Percentiles rank a stretch among this genome's conserved stretches.
Conservation (phyloP, 2,113 vertebrate species). For the Pleuronectes platessa region DNA sequence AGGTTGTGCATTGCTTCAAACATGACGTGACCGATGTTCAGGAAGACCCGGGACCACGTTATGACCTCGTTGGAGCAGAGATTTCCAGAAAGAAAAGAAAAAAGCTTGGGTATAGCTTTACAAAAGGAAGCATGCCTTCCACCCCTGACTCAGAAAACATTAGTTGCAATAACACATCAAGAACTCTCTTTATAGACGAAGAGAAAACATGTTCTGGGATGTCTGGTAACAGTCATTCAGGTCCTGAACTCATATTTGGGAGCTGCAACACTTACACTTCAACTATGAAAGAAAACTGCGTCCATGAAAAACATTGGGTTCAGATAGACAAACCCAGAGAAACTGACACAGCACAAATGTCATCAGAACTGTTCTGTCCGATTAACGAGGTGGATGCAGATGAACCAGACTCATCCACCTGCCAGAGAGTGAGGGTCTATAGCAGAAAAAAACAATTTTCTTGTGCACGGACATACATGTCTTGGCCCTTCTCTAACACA, state of each 20-base stretch:
- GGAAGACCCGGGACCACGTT: not conserved
- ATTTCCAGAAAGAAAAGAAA: constrained; percentile 17
- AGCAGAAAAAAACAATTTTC: not conserved
- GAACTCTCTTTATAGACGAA: not conserved
- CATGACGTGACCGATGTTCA: constrained; percentile 37
- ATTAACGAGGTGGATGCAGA: not conserved
- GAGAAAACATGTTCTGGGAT: not conserved
- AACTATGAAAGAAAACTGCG: not conserved
- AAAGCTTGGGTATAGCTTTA: constrained; percentile 12
- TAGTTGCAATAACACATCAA: not conserved
- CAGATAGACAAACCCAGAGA: not conserved
- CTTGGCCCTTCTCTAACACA: constrained; percentile 64
- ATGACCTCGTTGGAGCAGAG: not conserved
- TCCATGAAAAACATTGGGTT: not conserved
- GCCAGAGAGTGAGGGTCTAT: constrained; percentile 67
- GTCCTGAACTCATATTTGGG: not conserved
- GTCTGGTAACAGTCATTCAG: not conserved
- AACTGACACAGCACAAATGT: not conserved
- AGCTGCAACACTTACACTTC: not conserved
- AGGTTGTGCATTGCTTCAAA: constrained; percentile 66
- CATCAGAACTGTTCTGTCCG: not conserved
- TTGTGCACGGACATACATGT: constrained; percentile 70
- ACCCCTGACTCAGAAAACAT: not conserved
- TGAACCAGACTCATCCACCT: constrained; percentile 55
- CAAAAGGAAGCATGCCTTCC: not conserved